Evolutionary conservation across 1,140 invertebrate species (phyloP).

Genomic region (Pogonomyrmex barbatus): DNA sequence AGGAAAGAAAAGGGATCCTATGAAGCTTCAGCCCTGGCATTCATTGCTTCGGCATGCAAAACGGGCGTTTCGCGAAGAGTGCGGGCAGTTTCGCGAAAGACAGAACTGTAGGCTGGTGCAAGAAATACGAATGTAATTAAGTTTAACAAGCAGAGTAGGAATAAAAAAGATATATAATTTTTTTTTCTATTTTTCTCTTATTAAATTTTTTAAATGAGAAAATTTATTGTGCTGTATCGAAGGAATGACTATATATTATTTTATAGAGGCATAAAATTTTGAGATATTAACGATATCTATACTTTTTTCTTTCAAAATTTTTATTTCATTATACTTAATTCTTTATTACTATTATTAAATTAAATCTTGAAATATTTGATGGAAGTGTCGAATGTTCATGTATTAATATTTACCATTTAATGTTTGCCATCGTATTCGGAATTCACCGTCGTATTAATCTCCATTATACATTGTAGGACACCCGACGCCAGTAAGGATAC

Average conservation of each 20-base stretch:
- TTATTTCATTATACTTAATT: neutral
- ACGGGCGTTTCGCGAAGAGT: slow-evolving; percentile 66
- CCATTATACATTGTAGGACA: slow-evolving; percentile 35
- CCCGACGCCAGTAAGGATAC: slow-evolving; percentile 37
- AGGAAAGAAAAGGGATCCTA: slow-evolving; percentile 59
- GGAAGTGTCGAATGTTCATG: too few relatives aligned
- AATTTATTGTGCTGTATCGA: neutral
- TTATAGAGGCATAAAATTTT: neutral
- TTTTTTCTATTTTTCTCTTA: neutral
- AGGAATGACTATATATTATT: neutral
- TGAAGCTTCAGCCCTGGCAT: slow-evolving; percentile 55
- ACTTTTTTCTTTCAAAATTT: neutral
- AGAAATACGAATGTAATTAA: slow-evolving; percentile 49
- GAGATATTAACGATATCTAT: neutral
- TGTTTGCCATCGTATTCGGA: neutral
- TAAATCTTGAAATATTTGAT: neutral
- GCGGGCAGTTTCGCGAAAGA: slow-evolving; percentile 70
- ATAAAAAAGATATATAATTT: neutral
- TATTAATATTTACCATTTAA: neutral
- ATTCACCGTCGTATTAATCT: slow-evolving; percentile 18
- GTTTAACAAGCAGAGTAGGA: neutral
- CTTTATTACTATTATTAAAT: neutral
- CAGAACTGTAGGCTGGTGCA: slow-evolving; percentile 73
- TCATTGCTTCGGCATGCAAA: slow-evolving; percentile 71
- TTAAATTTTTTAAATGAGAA: neutral